phyloP scores from a whole-genome alignment of 2,888 invertebrate genomes.

The Steromphala cineraria region DNA sequence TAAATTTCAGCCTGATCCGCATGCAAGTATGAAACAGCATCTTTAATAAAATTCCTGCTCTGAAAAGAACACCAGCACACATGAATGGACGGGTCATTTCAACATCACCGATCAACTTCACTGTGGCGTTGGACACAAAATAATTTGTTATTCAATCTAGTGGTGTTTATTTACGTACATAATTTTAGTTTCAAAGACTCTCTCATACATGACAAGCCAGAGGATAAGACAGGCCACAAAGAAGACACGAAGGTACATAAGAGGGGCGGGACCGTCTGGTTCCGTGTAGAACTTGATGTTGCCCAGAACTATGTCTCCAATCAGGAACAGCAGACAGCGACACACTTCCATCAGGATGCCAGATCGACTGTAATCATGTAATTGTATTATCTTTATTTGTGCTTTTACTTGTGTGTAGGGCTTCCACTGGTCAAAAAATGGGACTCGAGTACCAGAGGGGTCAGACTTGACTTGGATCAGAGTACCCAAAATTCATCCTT shows the following conservation, averaged over 20 bases:
- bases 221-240: neutral
- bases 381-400: neutral
- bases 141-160: neutral
- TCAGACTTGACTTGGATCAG: no score
- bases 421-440: no score
- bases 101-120: no score
- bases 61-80: no score
- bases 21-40: no score
- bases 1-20: no score
- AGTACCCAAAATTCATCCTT: no score
- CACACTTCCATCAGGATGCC: constrained; percentile 7
- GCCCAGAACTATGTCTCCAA: constrained; percentile 1
- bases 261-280: neutral
- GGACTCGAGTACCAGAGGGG: no score
- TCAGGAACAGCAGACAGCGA: constrained; percentile 6
- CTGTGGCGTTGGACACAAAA: no score
- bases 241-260: neutral
- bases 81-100: no score
- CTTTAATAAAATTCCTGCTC: no score
- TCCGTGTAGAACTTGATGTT: neutral
- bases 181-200: neutral
- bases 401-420: no score
- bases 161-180: neutral
- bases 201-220: constrained; percentile 7
- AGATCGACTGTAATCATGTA: neutral